Percentiles rank a stretch among this genome's conserved stretches.
phyloP scores from a whole-genome alignment of 2,113 vertebrate species.

The Trogon melanurus region DNA sequence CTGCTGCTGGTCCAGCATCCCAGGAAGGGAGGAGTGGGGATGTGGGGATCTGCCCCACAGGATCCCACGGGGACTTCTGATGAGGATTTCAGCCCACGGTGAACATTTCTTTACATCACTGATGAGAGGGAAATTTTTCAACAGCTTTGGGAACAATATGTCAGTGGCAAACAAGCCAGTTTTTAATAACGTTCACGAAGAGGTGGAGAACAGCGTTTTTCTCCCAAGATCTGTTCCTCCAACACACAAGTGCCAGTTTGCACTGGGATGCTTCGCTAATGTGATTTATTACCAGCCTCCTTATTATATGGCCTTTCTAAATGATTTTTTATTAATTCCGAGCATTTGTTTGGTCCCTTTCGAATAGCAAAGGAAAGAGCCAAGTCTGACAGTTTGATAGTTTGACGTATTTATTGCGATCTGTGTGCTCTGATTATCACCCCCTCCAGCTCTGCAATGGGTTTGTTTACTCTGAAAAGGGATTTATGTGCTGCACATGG shows the following conservation, averaged over 20 bases:
- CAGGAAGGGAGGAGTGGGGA: not conserved
- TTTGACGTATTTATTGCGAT: not conserved
- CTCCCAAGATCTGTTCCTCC: not conserved
- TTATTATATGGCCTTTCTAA: conserved; percentile 10
- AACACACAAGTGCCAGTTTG: not conserved
- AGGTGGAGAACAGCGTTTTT: not conserved
- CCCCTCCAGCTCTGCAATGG: not conserved
- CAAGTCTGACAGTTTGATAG: not conserved
- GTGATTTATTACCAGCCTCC: not conserved
- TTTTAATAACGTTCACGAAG: not conserved
- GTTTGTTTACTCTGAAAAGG: not conserved
- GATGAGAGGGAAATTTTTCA: not conserved
- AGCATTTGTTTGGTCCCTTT: not conserved
- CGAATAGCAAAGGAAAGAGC: not conserved
- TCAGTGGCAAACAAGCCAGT: conserved; percentile 6
- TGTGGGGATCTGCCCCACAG: not conserved
- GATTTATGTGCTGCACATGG: not conserved
- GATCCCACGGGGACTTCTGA: not conserved
- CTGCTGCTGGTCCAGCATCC: not conserved
- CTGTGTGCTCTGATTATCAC: not conserved
- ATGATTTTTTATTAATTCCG: conserved; percentile 23
- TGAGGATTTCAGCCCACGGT: not conserved
- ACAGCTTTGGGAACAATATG: not conserved
- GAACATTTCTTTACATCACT: not conserved
- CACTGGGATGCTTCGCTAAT: not conserved